These are phyloP conservation scores for Oasisia sp. DNA, from an alignment of 2,888 invertebrate genomes.

Conservation along the genomic window DNA sequence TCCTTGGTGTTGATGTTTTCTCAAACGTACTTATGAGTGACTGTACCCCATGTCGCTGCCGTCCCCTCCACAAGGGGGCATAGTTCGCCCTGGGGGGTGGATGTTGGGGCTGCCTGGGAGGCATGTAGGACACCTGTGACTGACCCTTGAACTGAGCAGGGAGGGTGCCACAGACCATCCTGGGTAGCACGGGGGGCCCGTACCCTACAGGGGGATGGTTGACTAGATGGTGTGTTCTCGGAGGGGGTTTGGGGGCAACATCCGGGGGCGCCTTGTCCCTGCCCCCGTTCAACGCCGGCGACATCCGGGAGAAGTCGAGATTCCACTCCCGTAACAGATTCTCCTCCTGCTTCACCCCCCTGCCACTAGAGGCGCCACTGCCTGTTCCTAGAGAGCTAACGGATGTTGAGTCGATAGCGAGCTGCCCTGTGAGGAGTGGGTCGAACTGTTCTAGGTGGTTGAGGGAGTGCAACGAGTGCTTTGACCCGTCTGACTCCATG, in stretches of 20 bases:
- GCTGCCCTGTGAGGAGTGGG: conserved; percentile 42
- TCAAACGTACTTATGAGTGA: background rate
- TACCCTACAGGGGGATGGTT: background rate
- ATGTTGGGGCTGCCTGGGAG: background rate
- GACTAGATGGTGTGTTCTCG: background rate
- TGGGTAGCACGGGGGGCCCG: background rate
- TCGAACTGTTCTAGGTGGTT: conserved; percentile 41
- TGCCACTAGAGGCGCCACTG: background rate
- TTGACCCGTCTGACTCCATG: conserved; percentile 36
- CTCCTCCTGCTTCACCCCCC: conserved; percentile 32
- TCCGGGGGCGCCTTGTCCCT: background rate
- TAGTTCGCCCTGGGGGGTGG: background rate
- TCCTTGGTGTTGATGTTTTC: background rate
- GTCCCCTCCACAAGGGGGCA: background rate
- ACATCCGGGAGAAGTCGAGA: conserved; percentile 35
- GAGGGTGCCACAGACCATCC: background rate
- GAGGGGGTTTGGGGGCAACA: background rate
- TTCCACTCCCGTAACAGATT: conserved; percentile 44
- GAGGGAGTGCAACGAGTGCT: conserved; percentile 14
- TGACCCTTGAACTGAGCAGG: conserved; percentile 13
- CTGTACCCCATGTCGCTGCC: background rate
- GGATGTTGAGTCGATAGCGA: conserved; percentile 36
- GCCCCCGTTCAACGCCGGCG: background rate
- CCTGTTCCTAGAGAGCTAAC: background rate
- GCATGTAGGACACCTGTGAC: background rate